Conservation (phyloP, 1,140 invertebrate species). For the Sitophilus oryzae region DNA sequence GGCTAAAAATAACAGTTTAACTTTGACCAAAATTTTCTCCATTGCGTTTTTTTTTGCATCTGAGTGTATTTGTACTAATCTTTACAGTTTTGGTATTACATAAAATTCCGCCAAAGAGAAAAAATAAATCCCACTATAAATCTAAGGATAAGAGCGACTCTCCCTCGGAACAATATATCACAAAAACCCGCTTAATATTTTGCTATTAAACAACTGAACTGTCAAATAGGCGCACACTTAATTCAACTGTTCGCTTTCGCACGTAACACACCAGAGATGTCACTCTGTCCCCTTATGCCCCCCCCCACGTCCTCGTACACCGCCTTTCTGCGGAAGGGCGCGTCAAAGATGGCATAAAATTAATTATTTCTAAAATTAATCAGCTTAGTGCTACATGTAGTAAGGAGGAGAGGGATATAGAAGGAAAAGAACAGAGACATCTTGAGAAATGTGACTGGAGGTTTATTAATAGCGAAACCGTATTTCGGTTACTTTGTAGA, state of each 20-base stretch:
- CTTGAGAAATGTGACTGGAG: slow-evolving; percentile 5
- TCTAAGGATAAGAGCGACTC: neutral
- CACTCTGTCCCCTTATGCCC: neutral
- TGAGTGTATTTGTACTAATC: no score
- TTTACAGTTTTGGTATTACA: no score
- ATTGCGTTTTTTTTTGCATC: no score
- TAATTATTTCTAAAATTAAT: slow-evolving; percentile 24
- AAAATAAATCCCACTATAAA: neutral
- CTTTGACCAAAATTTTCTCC: no score
- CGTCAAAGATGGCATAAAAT: slow-evolving; percentile 13
- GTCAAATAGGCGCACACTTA: neutral
- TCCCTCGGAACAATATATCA: neutral
- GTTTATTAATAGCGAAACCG: slow-evolving; percentile 1
- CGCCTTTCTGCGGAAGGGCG: neutral
- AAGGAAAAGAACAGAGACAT: no score
- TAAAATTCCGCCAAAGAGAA: neutral
- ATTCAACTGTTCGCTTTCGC: neutral
- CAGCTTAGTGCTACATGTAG: slow-evolving; percentile 9
- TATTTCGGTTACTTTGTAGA: neutral
- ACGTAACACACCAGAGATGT: neutral
- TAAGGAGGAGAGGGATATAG: no score
- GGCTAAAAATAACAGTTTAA: no score
- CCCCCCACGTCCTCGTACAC: neutral
- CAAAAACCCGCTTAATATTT: neutral
- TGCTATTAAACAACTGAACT: neutral